A percentile compares a stretch with the other conserved stretches of the same genome.
Conservation (phyloP, 2,888 invertebrate genomes). For the Nymphalis polychloros region DNA sequence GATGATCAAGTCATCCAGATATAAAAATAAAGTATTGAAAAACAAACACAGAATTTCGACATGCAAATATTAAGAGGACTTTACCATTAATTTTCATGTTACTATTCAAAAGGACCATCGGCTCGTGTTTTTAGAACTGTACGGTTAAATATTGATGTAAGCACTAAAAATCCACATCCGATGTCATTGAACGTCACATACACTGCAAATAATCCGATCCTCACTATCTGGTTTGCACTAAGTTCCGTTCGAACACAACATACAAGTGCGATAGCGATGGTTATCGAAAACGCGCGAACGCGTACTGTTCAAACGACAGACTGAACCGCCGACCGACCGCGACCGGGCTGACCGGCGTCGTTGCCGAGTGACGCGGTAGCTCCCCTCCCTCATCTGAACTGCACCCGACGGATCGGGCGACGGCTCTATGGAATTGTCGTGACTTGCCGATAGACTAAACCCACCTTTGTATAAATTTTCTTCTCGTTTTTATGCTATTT, state of each 20-base stretch:
- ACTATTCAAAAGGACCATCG: conserved; percentile 80
- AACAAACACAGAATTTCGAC: conserved; percentile 57
- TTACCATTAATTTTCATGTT: conserved; percentile 81
- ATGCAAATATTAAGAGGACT: conserved; percentile 65
- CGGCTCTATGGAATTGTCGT: conserved; percentile 61
- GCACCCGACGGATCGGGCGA: conserved; percentile 66
- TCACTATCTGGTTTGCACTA: conserved; percentile 68
- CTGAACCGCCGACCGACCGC: conserved; percentile 48
- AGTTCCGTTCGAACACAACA: conserved; percentile 46
- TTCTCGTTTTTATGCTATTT: conserved; percentile 63
- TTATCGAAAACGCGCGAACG: conserved; percentile 46
- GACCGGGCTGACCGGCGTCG: conserved; percentile 44
- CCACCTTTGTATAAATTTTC: conserved; percentile 64
- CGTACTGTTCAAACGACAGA: conserved; percentile 55
- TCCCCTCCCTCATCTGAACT: conserved; percentile 45
- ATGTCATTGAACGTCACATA: conserved; percentile 63
- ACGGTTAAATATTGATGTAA: conserved; percentile 47
- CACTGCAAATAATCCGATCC: conserved; percentile 73
- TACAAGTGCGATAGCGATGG: conserved; percentile 31
- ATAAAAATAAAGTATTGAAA: conserved; percentile 47
- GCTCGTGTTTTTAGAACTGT: conserved; percentile 61
- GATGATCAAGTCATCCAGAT: conserved; percentile 68
- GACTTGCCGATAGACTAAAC: conserved; percentile 61
- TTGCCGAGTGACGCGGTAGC: conserved; percentile 56
- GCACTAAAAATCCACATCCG: conserved; percentile 64